Evolutionary conservation across 2,888 invertebrate species (phyloP), one percentile per base, ranked within the genome.

Genomic region (Acanthacorydalis orientalis): DNA sequence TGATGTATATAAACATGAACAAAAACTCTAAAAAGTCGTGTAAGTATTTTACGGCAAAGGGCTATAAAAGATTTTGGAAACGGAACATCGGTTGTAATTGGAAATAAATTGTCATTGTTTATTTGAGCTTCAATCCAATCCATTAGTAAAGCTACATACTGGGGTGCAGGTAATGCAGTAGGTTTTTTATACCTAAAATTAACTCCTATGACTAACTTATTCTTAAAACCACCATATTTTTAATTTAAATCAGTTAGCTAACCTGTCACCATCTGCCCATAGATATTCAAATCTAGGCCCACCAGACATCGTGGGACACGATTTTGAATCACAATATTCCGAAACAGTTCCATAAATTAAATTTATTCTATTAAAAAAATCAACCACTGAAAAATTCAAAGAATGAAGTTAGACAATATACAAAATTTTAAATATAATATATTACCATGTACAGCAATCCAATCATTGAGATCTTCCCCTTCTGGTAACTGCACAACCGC

Each of bases 1-100:
- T 92, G 92, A 67, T 92, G 91, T 53, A 92, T 92, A 61, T 92
- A 92, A 40, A 91, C 89, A 64, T 92, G 91, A 1, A 92, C 91
- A 64, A 92, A 92, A 4, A 92, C 89, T 54, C 91, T 72, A 65
- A 89, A 91, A 40, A 92, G 68, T 44, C 91, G 72, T 0, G 90
- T 89, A 55, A 92, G 65, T 53, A 92, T 90, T 68, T 92, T 92
- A 57, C 86, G 80, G 60, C 88, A 87, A 11, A 83, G 70, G 31
- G 75, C 74, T 31, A 75, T 61, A 66, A 90, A 92, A 45, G 82
- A 80, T 62, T 82, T 87, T 4, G 91, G 91, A 67, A 92, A 92
- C 34, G 90, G 87, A 52, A 85, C 74, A 68, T 85, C 89, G 54
- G 82, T 81, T 49, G 81, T 82, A 14, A 86, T 81, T 0, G 91